Evolutionary conservation across 1,140 invertebrate species (phyloP).

Genomic region (Orchestia grillus): DNA sequence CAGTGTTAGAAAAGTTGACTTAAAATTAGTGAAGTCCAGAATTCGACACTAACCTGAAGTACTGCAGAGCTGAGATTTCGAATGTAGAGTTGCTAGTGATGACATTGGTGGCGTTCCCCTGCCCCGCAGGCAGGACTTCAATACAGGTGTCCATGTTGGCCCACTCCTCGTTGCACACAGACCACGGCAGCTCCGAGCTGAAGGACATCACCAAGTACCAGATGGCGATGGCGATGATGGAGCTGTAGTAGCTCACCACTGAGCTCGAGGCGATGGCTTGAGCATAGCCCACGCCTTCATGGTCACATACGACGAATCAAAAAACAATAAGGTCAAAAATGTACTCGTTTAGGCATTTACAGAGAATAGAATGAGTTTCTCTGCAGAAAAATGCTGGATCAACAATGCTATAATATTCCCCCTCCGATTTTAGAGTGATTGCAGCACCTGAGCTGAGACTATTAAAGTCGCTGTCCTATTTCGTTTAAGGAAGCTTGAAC

Average conservation of each 20-base stretch:
- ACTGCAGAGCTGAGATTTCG: slow-evolving; percentile 12
- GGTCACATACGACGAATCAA: background rate
- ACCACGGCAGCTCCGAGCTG: background rate
- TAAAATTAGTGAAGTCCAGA: background rate
- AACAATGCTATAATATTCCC: no score
- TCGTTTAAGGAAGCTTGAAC: no score
- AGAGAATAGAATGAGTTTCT: background rate
- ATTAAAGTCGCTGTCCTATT: no score
- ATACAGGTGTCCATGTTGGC: slow-evolving; percentile 20
- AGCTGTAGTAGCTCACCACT: slow-evolving; percentile 71
- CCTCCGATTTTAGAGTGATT: no score
- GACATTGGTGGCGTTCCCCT: background rate
- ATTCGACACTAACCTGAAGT: slow-evolving; percentile 4
- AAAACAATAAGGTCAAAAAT: background rate
- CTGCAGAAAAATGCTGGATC: background rate
- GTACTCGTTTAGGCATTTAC: background rate
- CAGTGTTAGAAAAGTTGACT: background rate
- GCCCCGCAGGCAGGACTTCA: background rate
- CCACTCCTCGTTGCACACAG: background rate
- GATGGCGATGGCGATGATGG: slow-evolving; percentile 25
- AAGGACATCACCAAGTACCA: slow-evolving; percentile 27
- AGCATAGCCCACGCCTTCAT: slow-evolving; percentile 72
- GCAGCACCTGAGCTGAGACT: no score
- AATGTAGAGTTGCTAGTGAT: background rate
- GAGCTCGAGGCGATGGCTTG: slow-evolving; percentile 70